phyloP scores from a whole-genome alignment of 2,113 vertebrate species.

The Corydoras sp. region DNA sequence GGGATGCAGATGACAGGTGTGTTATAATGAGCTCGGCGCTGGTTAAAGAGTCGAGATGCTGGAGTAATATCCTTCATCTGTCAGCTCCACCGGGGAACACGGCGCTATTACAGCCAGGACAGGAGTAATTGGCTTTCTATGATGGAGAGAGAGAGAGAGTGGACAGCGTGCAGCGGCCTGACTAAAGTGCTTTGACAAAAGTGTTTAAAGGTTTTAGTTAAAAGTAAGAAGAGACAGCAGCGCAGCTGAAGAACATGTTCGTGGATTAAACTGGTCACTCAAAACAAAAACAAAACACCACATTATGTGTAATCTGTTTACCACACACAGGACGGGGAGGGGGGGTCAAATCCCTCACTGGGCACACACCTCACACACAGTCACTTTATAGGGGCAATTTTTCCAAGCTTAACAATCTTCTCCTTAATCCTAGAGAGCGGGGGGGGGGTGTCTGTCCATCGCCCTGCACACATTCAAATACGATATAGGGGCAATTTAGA shows the following conservation, averaged over 20 bases:
- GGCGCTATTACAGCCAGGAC: conserved; percentile 24
- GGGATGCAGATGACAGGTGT: conserved; percentile 16
- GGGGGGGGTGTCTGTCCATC: too few relatives aligned
- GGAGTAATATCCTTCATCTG: conserved; percentile 22
- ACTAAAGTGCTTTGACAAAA: conserved; percentile 14
- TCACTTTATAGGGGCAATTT: too few relatives aligned
- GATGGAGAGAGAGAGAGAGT: conserved; percentile 17
- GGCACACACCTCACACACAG: too few relatives aligned
- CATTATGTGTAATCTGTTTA: too few relatives aligned
- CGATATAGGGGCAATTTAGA: too few relatives aligned
- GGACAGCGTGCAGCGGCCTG: not conserved
- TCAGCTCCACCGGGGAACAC: conserved; percentile 22
- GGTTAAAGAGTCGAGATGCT: conserved; percentile 10
- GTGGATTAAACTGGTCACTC: not conserved
- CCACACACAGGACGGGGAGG: too few relatives aligned
- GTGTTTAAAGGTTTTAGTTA: conserved; percentile 5
- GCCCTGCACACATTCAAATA: too few relatives aligned
- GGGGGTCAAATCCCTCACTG: too few relatives aligned
- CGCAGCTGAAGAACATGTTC: not conserved
- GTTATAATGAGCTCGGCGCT: conserved; percentile 11
- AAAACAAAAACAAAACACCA: too few relatives aligned
- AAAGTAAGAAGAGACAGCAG: conserved; percentile 4
- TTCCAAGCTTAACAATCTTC: too few relatives aligned
- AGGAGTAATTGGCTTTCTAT: conserved; percentile 31
- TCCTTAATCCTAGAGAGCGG: too few relatives aligned